Evolutionary conservation across 1,140 invertebrate species (phyloP), one percentile per base, ranked within the genome.

Genomic region (Aphelenchoides besseyi): DNA sequence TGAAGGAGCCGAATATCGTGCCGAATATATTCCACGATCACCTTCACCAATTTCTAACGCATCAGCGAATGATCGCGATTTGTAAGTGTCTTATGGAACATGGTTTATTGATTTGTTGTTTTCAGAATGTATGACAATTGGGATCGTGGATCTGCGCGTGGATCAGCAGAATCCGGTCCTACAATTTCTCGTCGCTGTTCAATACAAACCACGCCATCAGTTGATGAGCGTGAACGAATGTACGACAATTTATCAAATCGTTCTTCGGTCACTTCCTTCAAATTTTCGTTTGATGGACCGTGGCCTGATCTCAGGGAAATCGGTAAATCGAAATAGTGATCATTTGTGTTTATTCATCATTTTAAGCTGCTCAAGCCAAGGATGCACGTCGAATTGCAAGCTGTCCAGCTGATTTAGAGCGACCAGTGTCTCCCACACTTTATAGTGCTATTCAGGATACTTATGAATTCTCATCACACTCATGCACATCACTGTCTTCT

Each of bases 161-260:
- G 63, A 23, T 29, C 26, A 16, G 53, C 61, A 30, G 77, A 78
- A 67, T 78, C 75, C 8, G 77, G 77, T 36, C 77, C 78, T 26
- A 62, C 64, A 12, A 53, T 79, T 12, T 79, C 78, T 8, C 61
- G 73, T 41, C 77, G 76, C 48, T 83, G 81, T 57, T 78, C 75
- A 29, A 64, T 83, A 0, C 76, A 75, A 8, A 83, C 81, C 2
- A 72, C 79, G 41, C 81, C 81, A 48, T 82, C 81, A 2, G 76
- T 82, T 12, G 66, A 78, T 37, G 70, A 79, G 53, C 73, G 81
- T 41, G 71, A 82, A 69, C 57, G 41, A 32, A 68, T 78, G 33
- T 81, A 79, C 57, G 69, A 55, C 74, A 70, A 55, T 61, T 68
- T 57, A 23, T 83, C 81, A 16, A 82, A 80, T 16, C 59, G 75